Evolutionary conservation across 2,797 vertebrate genomes (phyloP), one percentile per base, ranked within the genome.

Genomic region (Enteromius paludinosus): DNA sequence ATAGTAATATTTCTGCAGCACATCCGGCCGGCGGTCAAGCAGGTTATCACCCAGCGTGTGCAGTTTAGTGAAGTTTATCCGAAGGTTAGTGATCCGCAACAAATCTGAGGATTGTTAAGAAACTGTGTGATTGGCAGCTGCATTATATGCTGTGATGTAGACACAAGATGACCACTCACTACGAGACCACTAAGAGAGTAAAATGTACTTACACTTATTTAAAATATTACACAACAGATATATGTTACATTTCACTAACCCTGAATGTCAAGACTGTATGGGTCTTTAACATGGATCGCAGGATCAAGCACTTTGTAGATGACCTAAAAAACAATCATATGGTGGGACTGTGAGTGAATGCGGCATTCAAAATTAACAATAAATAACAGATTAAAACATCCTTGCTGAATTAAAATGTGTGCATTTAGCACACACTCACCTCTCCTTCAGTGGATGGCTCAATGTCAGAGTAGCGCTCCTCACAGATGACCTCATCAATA

Each of bases 1-100:
- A 0, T 98, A 99, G 90, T 99, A 99, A 88, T 99, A 99, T 82
- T 98, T 98, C 85, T 97, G 94, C 69, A 96, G 90, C 28, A 97
- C 95, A 4, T 97, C 95, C 0, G 87, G 87, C 7, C 97, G 93
- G 0, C 90, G 87, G 89, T 96, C 95, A 86, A 96, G 87, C 49
- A 96, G 93, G 89, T 96, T 95, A 68, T 96, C 95, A 30, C 94
- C 94, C 86, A 96, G 90, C 5, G 93, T 96, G 90, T 96, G 95
- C 0, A 96, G 92, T 87, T 95, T 95, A 74, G 95, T 95, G 87
- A 96, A 95, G 91, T 95, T 96, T 75, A 96, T 95, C 3, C 91
- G 89, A 78, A 96, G 89, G 87, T 95, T 95, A 78, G 95, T 97
- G 88, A 96, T 94, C 28, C 90, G 89, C 56, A 96, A 87, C 49